Percentiles rank a stretch among this genome's conserved stretches.
These are phyloP conservation scores for Podarcis siculus DNA, from an alignment of 2,797 vertebrate species.

Conservation along the genomic window DNA sequence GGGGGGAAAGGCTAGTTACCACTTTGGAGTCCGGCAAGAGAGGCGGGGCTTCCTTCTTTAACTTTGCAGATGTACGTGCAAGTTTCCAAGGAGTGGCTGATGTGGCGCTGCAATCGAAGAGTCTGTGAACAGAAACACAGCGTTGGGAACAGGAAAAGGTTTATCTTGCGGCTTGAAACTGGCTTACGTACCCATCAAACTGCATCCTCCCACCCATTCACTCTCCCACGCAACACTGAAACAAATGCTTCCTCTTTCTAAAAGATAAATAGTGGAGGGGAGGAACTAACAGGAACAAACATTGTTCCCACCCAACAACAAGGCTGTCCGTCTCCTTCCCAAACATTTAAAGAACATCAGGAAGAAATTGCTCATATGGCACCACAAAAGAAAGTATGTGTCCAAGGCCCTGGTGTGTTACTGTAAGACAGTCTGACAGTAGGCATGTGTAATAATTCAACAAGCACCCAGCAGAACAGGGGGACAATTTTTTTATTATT, in stretches of 20 bases:
- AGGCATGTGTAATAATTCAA: background rate
- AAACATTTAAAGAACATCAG: background rate
- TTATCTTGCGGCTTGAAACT: background rate
- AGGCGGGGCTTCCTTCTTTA: constrained; percentile 87
- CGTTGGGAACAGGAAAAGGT: background rate
- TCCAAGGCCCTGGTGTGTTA: background rate
- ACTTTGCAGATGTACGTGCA: constrained; percentile 88
- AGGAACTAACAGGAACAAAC: background rate
- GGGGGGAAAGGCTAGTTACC: constrained; percentile 76
- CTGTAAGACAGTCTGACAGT: background rate
- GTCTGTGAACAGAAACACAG: constrained; percentile 79
- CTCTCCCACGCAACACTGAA: background rate
- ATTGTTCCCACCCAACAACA: constrained; percentile 7
- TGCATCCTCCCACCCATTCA: background rate
- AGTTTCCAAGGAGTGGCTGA: constrained; percentile 77
- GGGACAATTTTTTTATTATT: too few relatives aligned
- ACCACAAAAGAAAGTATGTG: background rate
- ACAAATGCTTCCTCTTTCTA: background rate
- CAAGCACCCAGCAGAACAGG: background rate
- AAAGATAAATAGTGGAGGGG: background rate
- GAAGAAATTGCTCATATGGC: background rate
- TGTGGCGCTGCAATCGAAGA: constrained; percentile 80
- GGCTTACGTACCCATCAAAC: background rate
- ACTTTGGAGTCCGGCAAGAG: constrained; percentile 85
- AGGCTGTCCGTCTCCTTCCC: background rate